Evolutionary conservation across 2,113 vertebrate species (phyloP), one percentile per base, ranked within the genome.

Genomic region (Rynchops niger): DNA sequence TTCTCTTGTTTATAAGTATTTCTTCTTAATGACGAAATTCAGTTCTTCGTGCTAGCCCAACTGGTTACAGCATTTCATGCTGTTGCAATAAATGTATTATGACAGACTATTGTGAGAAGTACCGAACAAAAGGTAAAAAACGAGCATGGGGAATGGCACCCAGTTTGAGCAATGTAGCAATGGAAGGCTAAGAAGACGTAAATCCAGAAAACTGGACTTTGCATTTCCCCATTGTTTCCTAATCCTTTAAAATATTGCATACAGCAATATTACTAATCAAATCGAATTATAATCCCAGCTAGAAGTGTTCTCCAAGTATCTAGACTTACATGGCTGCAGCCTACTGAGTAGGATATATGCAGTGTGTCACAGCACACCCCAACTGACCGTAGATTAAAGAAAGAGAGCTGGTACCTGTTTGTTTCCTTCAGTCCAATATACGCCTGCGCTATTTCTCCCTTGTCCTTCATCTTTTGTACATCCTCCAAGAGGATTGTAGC

Each of bases 381-480:
- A 81, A 1, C 6, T 18, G 47, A 74, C 11, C 21, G 6, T 11
- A 85, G 21, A 80, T 43, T 47, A 77, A 83, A 94, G 22, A 49
- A 71, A 67, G 38, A 84, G 63, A 89, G 65, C n/a, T 84, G 72
- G 72, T 98, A 99, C 98, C 99, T 99, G 98, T 99, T 99, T 43
- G 99, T 99, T 95, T 99, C 99, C 97, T 99, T 99, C 96, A 99
- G 98, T n/a, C 99, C 99, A 55, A 99, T 97, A 95, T 99, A 99
- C 0, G 99, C 99, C 97, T 99, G 99, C 62, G 99, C 99, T 96
- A 99, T 98, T 98, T 99, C 99, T 52, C 99, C 99, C 88, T 98
- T 98, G 82, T 99, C 99, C 92, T 99, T 99, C 98, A 99, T 98
- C 97, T 99, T 99, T 25, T 99, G 99, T 42, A 99, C 98, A 82